Evolutionary conservation across 2,888 invertebrate species (phyloP).

Genomic region (Heliconius sara): DNA sequence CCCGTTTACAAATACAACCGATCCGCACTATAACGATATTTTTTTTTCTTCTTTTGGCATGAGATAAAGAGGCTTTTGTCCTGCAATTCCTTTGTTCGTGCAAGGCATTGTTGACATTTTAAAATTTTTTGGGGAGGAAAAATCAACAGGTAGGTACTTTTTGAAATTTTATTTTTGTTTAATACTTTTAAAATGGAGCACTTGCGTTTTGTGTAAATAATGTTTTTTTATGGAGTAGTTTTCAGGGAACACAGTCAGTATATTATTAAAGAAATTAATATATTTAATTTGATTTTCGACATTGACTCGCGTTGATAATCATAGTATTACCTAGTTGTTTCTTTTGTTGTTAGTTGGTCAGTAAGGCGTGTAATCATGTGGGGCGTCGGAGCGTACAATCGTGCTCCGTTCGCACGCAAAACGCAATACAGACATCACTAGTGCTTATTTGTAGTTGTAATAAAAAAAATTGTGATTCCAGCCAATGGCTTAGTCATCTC

Average conservation of each 20-base stretch:
- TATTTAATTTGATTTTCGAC: constrained; percentile 21
- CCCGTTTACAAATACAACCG: constrained; percentile 79
- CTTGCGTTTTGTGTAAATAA: not conserved
- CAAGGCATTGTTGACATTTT: constrained; percentile 46
- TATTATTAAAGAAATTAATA: not conserved
- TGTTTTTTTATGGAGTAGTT: not conserved
- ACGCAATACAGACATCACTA: constrained; percentile 51
- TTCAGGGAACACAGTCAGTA: not conserved
- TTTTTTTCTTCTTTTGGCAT: constrained; percentile 61
- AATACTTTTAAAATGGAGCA: not conserved
- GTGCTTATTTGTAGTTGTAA: constrained; percentile 35
- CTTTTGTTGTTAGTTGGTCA: constrained; percentile 71
- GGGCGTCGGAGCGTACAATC: constrained; percentile 67
- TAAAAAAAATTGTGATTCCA: constrained; percentile 43
- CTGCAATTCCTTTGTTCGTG: constrained; percentile 64
- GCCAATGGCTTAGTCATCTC: constrained; percentile 45
- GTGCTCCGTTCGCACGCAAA: constrained; percentile 65
- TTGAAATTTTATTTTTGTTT: constrained; percentile 34
- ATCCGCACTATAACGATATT: constrained; percentile 61
- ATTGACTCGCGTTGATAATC: constrained; percentile 27
- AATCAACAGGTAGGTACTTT: constrained; percentile 39
- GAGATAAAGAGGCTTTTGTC: constrained; percentile 73
- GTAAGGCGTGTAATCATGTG: constrained; percentile 73
- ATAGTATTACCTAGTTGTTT: constrained; percentile 50
- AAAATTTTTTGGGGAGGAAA: constrained; percentile 43